phyloP scores from a whole-genome alignment of 2,797 vertebrate genomes.

The Sebastes oblongus region DNA sequence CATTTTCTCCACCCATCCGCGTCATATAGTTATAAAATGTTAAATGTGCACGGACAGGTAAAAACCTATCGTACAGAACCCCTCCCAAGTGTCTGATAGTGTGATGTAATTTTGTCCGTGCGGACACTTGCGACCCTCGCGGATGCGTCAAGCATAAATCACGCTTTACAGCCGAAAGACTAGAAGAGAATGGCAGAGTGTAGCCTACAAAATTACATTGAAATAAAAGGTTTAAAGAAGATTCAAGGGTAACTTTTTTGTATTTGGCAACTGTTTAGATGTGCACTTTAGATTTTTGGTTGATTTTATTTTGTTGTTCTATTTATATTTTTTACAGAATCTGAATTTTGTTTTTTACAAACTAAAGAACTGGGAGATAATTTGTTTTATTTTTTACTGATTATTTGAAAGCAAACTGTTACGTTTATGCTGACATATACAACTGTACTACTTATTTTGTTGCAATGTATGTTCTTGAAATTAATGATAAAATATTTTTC shows the following conservation, averaged over 20 bases:
- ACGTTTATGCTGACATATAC: background rate
- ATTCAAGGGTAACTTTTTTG: background rate
- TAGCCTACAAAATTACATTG: background rate
- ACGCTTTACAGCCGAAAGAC: background rate
- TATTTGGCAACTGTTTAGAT: background rate
- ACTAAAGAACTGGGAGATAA: too few species aligned
- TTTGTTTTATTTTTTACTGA: too few species aligned
- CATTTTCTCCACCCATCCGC: too few species aligned
- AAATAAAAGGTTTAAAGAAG: background rate
- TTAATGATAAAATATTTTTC: background rate
- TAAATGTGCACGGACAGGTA: too few species aligned
- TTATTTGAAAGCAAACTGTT: background rate
- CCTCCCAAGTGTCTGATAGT: too few species aligned
- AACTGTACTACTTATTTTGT: background rate
- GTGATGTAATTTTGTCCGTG: too few species aligned
- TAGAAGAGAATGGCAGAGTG: background rate
- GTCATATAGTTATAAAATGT: too few species aligned
- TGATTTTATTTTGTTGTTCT: background rate
- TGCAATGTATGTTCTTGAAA: background rate
- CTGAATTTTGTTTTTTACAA: background rate
- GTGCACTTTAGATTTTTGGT: background rate
- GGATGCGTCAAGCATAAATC: background rate
- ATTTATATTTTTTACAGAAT: background rate
- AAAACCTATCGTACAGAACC: too few species aligned
- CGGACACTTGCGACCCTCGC: too few species aligned